A percentile compares a stretch with the other conserved stretches of the same genome.
phyloP scores from a whole-genome alignment of 2,113 vertebrate genomes.

The Cygnus buccinator region DNA sequence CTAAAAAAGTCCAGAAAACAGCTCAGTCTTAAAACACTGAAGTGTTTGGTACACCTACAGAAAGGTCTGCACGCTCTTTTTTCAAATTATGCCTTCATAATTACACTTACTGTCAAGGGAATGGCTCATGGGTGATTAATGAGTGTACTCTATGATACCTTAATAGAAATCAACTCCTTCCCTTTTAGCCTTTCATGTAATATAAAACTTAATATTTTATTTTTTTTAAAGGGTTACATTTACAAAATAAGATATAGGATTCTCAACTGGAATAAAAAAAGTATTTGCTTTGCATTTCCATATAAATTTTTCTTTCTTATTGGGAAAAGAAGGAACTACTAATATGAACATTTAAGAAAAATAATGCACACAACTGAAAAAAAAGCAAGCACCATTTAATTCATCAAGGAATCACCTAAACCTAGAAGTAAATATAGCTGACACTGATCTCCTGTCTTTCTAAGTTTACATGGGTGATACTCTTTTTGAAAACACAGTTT shows the following conservation, averaged over 20 bases:
- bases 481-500: not conserved
- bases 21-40: not conserved
- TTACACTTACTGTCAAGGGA: not conserved
- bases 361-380: not conserved
- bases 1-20: not conserved
- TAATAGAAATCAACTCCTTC: not conserved
- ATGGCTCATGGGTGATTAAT: not conserved
- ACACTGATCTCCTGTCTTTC: not conserved
- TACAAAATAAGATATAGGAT: not conserved
- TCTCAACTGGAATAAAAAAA: not conserved
- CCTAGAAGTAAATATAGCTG: not conserved
- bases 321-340: not conserved
- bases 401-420: not conserved
- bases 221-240: not conserved
- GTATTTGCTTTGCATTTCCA: rapidly evolving
- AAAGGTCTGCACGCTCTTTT: not conserved
- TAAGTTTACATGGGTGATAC: not conserved
- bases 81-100: not conserved
- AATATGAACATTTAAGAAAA: not conserved
- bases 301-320: not conserved
- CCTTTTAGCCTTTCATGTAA: not conserved
- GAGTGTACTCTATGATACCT: rapidly evolving
- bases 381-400: not conserved
- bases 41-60: not conserved
- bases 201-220: not conserved